A percentile compares a stretch with the other conserved stretches of the same genome.
phyloP scores from a whole-genome alignment of 2,113 vertebrate genomes.

The Chinchilla lanigera region DNA sequence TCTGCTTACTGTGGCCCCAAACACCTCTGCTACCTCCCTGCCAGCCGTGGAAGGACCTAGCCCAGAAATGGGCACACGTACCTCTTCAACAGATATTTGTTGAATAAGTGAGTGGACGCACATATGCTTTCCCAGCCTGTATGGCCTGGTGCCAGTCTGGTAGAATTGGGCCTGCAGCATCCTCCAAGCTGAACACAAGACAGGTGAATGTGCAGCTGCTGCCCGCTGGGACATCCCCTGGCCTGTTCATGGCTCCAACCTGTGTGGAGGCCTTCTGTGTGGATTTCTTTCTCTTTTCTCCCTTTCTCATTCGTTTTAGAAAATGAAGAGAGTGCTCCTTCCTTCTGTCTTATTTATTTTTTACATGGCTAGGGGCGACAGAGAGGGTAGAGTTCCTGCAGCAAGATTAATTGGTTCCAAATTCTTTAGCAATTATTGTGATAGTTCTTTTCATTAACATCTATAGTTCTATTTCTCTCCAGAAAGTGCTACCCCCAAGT shows the following conservation, averaged over 20 bases:
- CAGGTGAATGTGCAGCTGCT: neutral
- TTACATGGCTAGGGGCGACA: neutral
- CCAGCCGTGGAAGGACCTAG: neutral
- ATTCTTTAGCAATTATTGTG: slow-evolving; percentile 29
- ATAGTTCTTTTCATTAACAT: neutral
- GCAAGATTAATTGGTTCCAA: neutral
- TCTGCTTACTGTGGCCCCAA: neutral
- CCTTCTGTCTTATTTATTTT: slow-evolving; percentile 14
- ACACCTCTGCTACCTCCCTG: neutral
- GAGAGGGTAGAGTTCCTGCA: slow-evolving; percentile 2
- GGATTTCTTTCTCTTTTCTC: neutral
- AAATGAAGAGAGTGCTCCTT: neutral
- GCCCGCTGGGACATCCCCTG: too few relatives aligned
- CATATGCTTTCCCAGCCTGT: neutral
- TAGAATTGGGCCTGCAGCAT: neutral
- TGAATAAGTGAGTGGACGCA: neutral
- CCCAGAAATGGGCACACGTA: neutral
- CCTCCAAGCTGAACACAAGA: neutral
- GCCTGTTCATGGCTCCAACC: neutral
- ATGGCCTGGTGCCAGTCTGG: neutral
- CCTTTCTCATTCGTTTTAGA: neutral
- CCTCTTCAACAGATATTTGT: neutral
- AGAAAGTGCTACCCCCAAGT: neutral
- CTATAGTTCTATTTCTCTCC: neutral
- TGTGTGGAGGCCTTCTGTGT: neutral